Base-by-base conservation (phyloP, 2,113 vertebrate species). In the Corythaeola cristata region DNA sequence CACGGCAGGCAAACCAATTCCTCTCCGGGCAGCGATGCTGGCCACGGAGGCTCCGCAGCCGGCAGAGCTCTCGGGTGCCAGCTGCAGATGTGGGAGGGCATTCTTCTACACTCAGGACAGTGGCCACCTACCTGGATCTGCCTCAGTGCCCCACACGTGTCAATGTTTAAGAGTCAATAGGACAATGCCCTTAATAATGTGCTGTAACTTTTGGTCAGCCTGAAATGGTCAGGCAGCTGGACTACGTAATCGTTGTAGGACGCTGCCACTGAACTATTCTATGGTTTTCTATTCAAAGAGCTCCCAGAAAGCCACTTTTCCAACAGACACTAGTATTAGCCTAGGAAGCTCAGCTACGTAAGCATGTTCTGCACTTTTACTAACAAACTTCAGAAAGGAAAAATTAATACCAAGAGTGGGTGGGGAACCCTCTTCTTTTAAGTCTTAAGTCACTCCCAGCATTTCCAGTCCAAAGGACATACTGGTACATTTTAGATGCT, bases 21-120 rank as follows among this genome's bases (percentile, higher is more conserved):
- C 32, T 20, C 12, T 9, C 4, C 21, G 49, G 8, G 8, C n/a
- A 66, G 62, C 2, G 4, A 5, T 62, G 39, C 28, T 2, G 1
- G 11, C 45, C 41, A 18, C 23, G 5, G 3, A 6, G 11, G 24
- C 16, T 45, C 19, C 3, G 16, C 37, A 55, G 28, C 5, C 28
- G 24, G 26, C 28, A 60, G 2, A 47, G 58, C 24, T 55, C 47
- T 18, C 12, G 1, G 16, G 6, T 84, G 49, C 14, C 64, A 39
- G 49, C 88, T 45, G 75, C 47, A 83, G 33, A 10, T 59, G 18
- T 1, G 0, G 11, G 15, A 47, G 6, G 33, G 35, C 30, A 1
- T 41, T 6, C 7, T 50, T 35, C 37, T 22, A 2, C 2, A 1
- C 19, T 22, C 37, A 15, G 30, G 15, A 30, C 13, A 39, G 14